A percentile compares a stretch with the other conserved stretches of the same genome.
phyloP scores from a whole-genome alignment of 2,113 vertebrate species.

The Misgurnus mizolepis region DNA sequence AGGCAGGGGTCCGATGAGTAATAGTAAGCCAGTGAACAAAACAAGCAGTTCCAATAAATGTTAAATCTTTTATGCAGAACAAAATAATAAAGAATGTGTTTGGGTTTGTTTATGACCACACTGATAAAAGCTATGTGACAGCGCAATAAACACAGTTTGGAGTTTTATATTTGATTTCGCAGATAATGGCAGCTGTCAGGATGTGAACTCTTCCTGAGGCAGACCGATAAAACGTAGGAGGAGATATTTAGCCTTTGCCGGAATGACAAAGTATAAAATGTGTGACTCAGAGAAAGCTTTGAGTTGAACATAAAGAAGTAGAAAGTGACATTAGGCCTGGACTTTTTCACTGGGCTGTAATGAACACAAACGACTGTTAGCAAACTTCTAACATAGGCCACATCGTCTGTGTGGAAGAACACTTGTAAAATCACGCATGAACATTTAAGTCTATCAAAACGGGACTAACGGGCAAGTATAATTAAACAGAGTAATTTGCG shows the following conservation, averaged over 20 bases:
- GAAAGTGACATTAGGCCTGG: background rate
- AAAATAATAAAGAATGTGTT: background rate
- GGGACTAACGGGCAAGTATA: background rate
- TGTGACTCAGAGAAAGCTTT: background rate
- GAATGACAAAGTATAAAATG: background rate
- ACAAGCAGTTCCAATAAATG: background rate
- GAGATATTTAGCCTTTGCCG: background rate
- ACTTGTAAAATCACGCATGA: background rate
- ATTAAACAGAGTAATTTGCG: background rate
- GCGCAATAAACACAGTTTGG: background rate
- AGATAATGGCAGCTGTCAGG: background rate
- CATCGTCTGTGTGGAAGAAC: background rate
- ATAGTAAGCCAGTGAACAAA: background rate
- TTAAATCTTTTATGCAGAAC: background rate
- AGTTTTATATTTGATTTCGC: constrained; percentile 10
- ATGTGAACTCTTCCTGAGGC: background rate
- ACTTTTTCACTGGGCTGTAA: background rate
- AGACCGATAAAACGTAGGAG: background rate
- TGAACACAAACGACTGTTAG: background rate
- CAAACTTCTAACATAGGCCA: background rate
- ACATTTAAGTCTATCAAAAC: background rate
- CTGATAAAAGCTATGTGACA: background rate
- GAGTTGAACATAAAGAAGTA: background rate
- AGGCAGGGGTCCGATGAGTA: background rate
- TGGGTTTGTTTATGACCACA: background rate